phyloP scores from a whole-genome alignment of 2,888 invertebrate genomes.

The Temnothorax ravouxi region DNA sequence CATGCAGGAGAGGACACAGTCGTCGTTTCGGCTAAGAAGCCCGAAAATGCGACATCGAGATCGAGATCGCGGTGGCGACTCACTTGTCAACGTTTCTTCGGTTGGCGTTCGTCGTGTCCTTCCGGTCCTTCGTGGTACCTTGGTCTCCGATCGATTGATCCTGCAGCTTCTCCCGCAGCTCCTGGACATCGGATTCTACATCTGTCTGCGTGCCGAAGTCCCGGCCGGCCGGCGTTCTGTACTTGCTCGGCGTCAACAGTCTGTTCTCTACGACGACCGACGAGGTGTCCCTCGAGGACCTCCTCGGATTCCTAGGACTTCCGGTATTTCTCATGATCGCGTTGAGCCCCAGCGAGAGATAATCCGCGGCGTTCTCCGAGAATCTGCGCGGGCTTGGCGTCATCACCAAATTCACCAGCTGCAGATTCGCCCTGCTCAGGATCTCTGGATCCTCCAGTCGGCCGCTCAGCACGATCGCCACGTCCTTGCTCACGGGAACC shows the following conservation, averaged over 20 bases:
- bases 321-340: constrained; percentile 68
- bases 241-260: constrained; percentile 88
- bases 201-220: constrained; percentile 92
- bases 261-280: constrained; percentile 86
- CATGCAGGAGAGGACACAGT: constrained; percentile 66
- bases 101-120: constrained; percentile 90
- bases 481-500: constrained; percentile 83
- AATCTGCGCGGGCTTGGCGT: constrained; percentile 75
- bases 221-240: constrained; percentile 87
- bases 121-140: constrained; percentile 90
- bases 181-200: constrained; percentile 88
- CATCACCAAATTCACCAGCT: constrained; percentile 82
- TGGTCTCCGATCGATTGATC: constrained; percentile 84
- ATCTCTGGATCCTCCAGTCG: constrained; percentile 82
- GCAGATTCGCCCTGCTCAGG: constrained; percentile 78
- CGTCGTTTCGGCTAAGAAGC: constrained; percentile 40
- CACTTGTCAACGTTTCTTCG: constrained; percentile 82
- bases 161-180: constrained; percentile 82
- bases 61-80: constrained; percentile 61
- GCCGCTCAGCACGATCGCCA: constrained; percentile 83
- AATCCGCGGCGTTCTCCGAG: constrained; percentile 58
- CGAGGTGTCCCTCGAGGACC: constrained; percentile 56
- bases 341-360: constrained; percentile 69
- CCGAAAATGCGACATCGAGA: constrained; percentile 33
- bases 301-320: constrained; percentile 44